Evolutionary conservation across 2,113 vertebrate species (phyloP), one percentile per base, ranked within the genome.

Genomic region (Zosterops borbonicus): DNA sequence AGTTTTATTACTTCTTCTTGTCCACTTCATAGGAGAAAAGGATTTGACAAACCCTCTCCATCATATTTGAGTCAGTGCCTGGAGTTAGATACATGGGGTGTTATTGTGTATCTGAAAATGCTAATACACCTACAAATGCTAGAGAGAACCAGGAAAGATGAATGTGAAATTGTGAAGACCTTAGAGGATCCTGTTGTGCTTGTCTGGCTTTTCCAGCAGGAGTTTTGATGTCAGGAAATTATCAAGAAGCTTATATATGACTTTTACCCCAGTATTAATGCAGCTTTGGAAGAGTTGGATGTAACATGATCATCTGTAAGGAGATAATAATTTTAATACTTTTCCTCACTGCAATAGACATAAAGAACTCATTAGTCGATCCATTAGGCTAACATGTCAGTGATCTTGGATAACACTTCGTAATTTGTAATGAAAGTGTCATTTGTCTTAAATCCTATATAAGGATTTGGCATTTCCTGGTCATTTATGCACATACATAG

Each of bases 31-130:
- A 23, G 5, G 8, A 47, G 79, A 60, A 82, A 65, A 59, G 5
- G 6, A 18, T 87, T 92, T 95, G 91, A 86, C 68, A 92, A 89
- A 92, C 75, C 47, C 35, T 33, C 46, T 73, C 63, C 33, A 78
- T 23, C 52, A 37, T 49, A 50, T 24, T 29, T 62, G 55, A 89
- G 71, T 73, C 80, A 86, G 44, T 42, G 70, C 53, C 37, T 83
- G 37, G 50, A 89, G 62, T 76, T 53, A 64, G 42, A 60, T 71
- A 60, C 53, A 29, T 7, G 9, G 39, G 28, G 37, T 58, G 35
- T 94, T 91, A 83, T 12, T 56, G 39, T n/a, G 14, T 65, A 42
- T 31, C 55, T 84, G 62, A 91, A 90, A 93, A 90, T 85, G 56
- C 29, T 44, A 21, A 47, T 37, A 8, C 9, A 28, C 33, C 68